Conservation (phyloP, 30 jellyfish, hydroid and myxozoan genomes). For the Sanderia malayensis region DNA sequence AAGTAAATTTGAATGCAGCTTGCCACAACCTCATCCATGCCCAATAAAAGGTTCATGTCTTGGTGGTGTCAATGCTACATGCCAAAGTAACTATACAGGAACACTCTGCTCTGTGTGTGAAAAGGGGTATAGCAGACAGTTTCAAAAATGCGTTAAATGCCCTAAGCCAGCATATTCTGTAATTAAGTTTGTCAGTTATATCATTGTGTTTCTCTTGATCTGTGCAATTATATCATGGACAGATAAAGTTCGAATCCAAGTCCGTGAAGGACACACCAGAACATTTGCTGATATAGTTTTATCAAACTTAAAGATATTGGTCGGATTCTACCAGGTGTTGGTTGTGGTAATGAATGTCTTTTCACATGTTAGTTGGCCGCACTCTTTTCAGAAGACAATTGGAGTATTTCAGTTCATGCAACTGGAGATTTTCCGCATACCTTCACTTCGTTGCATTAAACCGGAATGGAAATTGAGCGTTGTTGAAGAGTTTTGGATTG, state of each 20-base stretch:
- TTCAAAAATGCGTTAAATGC: constrained; percentile 41
- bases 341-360: constrained; percentile 11
- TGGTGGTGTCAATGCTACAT: constrained; percentile 43
- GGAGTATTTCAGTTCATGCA: constrained; percentile 16
- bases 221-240: constrained; percentile 43
- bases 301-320: constrained; percentile 39
- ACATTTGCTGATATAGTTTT: constrained; percentile 50
- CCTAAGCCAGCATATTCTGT: constrained; percentile 15
- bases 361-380: constrained; percentile 45
- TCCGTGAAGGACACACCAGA: not conserved
- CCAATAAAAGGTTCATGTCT: constrained; percentile 52
- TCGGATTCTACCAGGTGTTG: constrained; percentile 48
- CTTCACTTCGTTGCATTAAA: constrained; percentile 31
- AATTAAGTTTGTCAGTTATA: constrained; percentile 7
- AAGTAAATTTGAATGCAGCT: not conserved
- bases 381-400: constrained; percentile 9
- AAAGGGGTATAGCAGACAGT: constrained; percentile 25
- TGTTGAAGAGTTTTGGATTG: constrained; percentile 25
- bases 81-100: constrained; percentile 51
- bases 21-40: constrained; percentile 48
- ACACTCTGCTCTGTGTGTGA: constrained; percentile 50
- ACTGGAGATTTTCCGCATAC: constrained; percentile 15
- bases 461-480: constrained; percentile 35
- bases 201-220: constrained; percentile 13
- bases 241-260: not conserved